Conservation (phyloP, 2,797 vertebrate species). For the Anabacerthia variegaticeps region DNA sequence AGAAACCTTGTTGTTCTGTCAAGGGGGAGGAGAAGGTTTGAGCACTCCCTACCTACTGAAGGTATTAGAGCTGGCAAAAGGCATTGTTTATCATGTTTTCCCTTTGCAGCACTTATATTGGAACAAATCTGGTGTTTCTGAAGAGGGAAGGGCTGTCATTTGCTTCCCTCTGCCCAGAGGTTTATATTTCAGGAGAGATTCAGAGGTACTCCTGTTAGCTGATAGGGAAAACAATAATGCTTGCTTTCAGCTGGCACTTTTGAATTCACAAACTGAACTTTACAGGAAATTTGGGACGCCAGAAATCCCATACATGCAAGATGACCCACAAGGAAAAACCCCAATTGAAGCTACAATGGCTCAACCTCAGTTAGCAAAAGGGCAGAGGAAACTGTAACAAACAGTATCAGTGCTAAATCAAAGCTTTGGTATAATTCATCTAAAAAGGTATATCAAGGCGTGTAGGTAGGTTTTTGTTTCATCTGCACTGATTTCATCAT, state of each 20-base stretch:
- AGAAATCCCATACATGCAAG: neutral
- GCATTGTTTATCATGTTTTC: neutral
- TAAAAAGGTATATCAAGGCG: neutral
- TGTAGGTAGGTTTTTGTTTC: neutral
- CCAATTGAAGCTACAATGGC: neutral
- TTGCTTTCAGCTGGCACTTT: neutral
- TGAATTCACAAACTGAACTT: neutral
- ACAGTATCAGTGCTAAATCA: neutral
- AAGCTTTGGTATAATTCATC: neutral
- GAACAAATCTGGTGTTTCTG: neutral
- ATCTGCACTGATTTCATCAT: neutral
- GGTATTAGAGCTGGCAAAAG: neutral
- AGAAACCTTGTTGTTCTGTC: neutral
- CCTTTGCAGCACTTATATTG: neutral
- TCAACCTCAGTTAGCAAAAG: neutral
- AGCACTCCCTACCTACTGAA: neutral
- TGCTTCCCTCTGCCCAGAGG: neutral
- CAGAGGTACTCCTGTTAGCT: neutral
- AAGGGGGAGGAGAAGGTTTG: neutral
- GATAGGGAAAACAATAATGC: neutral
- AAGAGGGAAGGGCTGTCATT: neutral
- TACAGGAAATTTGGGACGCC: neutral
- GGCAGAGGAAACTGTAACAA: neutral
- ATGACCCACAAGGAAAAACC: neutral
- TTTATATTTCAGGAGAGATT: neutral